phyloP scores from a whole-genome alignment of 2,797 vertebrate species.

The Pantherophis alleghaniensis region DNA sequence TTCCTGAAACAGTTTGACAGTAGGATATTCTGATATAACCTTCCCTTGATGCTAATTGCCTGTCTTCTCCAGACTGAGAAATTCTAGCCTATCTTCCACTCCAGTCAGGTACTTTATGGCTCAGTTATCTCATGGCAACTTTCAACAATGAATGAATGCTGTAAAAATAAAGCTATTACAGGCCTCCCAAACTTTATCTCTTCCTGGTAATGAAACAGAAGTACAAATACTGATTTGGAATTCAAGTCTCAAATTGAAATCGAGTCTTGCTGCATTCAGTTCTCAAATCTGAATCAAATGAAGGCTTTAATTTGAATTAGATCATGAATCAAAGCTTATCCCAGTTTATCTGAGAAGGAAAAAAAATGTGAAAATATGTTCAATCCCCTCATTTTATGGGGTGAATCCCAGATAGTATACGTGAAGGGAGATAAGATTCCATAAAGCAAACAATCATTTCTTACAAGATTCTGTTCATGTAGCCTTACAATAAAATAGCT shows the following conservation, averaged over 20 bases:
- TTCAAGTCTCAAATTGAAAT: neutral
- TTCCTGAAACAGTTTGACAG: neutral
- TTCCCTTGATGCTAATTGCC: neutral
- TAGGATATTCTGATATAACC: neutral
- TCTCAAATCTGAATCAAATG: neutral
- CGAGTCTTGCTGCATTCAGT: neutral
- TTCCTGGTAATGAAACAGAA: neutral
- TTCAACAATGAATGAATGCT: neutral
- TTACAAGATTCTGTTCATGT: neutral
- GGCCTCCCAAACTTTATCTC: neutral
- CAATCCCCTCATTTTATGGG: neutral
- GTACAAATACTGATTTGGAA: neutral
- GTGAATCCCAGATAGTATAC: neutral
- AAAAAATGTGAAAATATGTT: neutral
- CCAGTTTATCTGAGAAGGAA: neutral
- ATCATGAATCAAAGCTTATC: neutral
- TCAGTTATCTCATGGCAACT: neutral
- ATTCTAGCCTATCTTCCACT: neutral
- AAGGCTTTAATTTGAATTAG: neutral
- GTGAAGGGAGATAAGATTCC: neutral
- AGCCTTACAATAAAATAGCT: neutral
- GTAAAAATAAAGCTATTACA: neutral
- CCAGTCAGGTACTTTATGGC: neutral
- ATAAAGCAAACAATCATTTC: neutral
- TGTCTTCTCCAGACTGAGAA: neutral